Conservation (phyloP, 2,113 vertebrate species). For the Tenrec ecaudatus region DNA sequence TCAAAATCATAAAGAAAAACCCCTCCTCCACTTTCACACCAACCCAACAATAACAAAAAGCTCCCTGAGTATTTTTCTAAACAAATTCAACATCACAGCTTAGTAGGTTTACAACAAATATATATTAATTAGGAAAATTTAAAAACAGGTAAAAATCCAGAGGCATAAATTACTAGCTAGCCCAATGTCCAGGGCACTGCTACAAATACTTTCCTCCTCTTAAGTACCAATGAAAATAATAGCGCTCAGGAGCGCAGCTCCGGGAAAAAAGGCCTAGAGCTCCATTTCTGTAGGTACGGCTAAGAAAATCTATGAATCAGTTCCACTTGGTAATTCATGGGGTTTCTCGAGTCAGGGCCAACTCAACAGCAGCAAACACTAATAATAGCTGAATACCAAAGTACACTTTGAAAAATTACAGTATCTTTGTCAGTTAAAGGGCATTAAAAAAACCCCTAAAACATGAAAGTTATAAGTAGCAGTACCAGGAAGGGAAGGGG, state of each 20-base stretch:
- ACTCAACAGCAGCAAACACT: not conserved
- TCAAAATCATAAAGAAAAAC: not conserved
- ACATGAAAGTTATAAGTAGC: too few species aligned
- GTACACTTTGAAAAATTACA: not conserved
- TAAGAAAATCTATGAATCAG: not conserved
- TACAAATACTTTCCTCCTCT: not conserved
- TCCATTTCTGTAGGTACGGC: not conserved
- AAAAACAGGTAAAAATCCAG: not conserved
- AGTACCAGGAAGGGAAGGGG: too few species aligned
- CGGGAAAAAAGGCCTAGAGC: too few species aligned
- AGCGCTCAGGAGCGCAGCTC: too few species aligned
- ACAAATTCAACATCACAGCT: not conserved
- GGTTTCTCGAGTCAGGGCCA: not conserved
- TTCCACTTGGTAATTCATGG: not conserved
- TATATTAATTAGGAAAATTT: not conserved
- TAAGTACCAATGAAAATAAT: not conserved
- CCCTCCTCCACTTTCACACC: not conserved
- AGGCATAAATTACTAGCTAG: not conserved
- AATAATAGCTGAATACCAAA: not conserved
- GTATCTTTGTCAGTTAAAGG: too few species aligned
- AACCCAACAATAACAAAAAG: not conserved
- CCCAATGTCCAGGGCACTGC: too few species aligned
- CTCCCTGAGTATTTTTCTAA: not conserved
- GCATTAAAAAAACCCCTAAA: too few species aligned
- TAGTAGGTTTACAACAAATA: not conserved